Evolutionary conservation across 2,888 invertebrate species (phyloP), one percentile per base, ranked within the genome.

Genomic region (Eupithecia abbreviata): DNA sequence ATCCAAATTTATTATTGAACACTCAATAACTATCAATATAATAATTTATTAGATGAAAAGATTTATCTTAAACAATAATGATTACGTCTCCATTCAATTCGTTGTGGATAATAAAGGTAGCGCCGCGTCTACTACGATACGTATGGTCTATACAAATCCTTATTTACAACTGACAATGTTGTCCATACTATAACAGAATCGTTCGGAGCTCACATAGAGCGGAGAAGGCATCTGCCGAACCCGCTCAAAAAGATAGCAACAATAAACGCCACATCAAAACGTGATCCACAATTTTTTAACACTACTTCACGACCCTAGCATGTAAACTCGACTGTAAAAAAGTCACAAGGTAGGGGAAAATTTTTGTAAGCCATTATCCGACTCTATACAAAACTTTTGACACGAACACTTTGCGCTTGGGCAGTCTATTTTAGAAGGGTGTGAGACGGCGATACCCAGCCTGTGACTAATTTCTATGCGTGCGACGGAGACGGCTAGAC

Each of bases 101-200:
- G 88, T 86, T 85, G 84, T 82, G 84, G 86, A 84, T 87, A 86
- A 88, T 88, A 87, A 88, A 90, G 86, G 86, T 88, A 84, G 79
- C 83, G 84, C 85, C 86, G 90, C 90, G 89, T 87, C 87, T 91
- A 92, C 92, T 88, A 90, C 90, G 91, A 92, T 92, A 93, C 95
- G 95, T 95, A 92, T 92, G 90, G 91, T 89, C 94, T 92, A 94
- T 92, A 94, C 95, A 93, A 93, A 94, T 92, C 91, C 95, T 94
- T 95, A 94, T 93, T 95, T 94, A 95, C 94, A 92, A 95, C 95
- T 95, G 95, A 91, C 94, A 95, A 89, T 90, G 92, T 91, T 92
- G 93, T 92, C 90, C 92, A 93, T 93, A 90, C 89, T 91, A 94
- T 90, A 91, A 89, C 89, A 92, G 89, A 89, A 84, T 89, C 89